These are phyloP conservation scores for Dusona sp. DNA, from an alignment of 2,888 invertebrate genomes.

Conservation along the genomic window DNA sequence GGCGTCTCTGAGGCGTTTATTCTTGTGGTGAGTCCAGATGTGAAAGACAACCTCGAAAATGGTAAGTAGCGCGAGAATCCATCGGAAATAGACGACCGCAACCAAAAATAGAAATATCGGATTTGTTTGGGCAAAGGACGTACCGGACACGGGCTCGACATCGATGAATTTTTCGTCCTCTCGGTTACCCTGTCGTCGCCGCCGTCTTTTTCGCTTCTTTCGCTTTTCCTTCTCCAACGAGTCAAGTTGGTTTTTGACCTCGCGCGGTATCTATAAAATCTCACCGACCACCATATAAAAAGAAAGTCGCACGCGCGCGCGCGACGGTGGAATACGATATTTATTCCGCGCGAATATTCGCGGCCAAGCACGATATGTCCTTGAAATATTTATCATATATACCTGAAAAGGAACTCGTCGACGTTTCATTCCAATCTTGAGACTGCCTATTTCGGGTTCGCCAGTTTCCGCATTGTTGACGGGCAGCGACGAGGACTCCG, in stretches of 20 bases:
- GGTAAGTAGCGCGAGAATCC: conserved; percentile 85
- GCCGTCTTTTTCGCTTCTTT: neutral
- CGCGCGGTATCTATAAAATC: conserved; percentile 79
- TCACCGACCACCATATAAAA: too few species aligned
- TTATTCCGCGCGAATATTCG: neutral
- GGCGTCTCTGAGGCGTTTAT: conserved; percentile 86
- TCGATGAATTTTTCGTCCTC: conserved; percentile 68
- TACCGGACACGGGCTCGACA: conserved; percentile 76
- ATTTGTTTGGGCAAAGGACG: conserved; percentile 79
- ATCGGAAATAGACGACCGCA: conserved; percentile 79
- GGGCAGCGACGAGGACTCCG: neutral
- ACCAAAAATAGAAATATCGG: conserved; percentile 79
- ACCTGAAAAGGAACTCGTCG: conserved; percentile 80
- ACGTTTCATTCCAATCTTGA: conserved; percentile 59
- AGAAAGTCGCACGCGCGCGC: too few species aligned
- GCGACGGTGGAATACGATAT: neutral
- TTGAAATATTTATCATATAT: conserved; percentile 25
- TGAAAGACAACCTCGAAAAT: conserved; percentile 87
- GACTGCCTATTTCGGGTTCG: conserved; percentile 76
- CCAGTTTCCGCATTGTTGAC: conserved; percentile 81
- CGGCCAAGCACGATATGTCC: neutral
- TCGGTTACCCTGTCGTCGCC: neutral
- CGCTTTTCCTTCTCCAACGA: conserved; percentile 60
- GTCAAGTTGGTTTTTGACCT: conserved; percentile 74
- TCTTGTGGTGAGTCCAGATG: conserved; percentile 89